Percentiles rank a stretch among this genome's conserved stretches.
Evolutionary conservation across 2,888 invertebrate species (phyloP).

Genomic region (Drosophila stalkeri): DNA sequence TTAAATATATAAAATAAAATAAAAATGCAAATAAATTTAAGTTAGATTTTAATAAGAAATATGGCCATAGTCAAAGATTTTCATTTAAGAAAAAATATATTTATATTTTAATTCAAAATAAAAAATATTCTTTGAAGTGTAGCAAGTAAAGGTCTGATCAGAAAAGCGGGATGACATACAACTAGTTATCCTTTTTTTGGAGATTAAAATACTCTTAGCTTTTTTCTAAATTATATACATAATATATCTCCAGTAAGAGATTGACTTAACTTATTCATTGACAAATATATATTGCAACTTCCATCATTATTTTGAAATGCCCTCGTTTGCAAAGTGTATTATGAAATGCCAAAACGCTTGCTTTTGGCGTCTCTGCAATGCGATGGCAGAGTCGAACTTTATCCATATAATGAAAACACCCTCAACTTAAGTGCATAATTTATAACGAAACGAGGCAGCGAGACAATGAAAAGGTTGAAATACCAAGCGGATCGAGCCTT

Average conservation of each 20-base stretch:
- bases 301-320: neutral
- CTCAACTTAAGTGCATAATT: constrained; percentile 84
- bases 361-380: constrained; percentile 24
- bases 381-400: constrained; percentile 62
- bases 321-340: constrained; percentile 16
- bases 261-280: no score
- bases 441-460: constrained; percentile 79
- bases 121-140: neutral
- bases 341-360: constrained; percentile 59
- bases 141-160: no score
- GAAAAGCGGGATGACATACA: no score
- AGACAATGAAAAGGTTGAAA: constrained; percentile 66
- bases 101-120: neutral
- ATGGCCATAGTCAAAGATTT: no score
- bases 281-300: neutral
- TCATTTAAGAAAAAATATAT: neutral
- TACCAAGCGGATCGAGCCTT: constrained; percentile 55
- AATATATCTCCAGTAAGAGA: neutral
- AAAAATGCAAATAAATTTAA: no score
- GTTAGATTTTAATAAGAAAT: no score
- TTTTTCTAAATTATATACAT: neutral
- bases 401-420: constrained; percentile 83
- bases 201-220: neutral
- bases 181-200: neutral
- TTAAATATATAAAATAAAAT: no score